A percentile compares a stretch with the other conserved stretches of the same genome.
Conservation (phyloP, 2,888 invertebrate species). For the Heliconius charithonia region DNA sequence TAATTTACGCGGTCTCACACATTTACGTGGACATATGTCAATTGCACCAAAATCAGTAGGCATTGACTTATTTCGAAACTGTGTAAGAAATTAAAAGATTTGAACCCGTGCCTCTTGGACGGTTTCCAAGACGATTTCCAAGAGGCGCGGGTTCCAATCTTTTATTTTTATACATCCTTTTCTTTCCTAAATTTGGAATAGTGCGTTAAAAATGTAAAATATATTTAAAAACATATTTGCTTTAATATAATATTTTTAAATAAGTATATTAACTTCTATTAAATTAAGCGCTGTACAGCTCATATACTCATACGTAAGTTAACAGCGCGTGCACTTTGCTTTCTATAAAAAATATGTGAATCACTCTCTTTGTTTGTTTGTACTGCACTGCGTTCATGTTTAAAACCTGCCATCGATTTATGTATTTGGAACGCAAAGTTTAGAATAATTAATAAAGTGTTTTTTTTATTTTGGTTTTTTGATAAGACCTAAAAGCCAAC, state of each 20-base stretch:
- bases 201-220: too few species aligned
- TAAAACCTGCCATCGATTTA: constrained; percentile 1
- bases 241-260: background rate
- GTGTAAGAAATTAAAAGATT: too few species aligned
- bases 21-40: background rate
- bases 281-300: background rate
- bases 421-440: background rate
- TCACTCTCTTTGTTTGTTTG: constrained; percentile 7
- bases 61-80: too few species aligned
- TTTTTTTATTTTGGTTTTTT: background rate
- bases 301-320: background rate
- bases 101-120: too few species aligned
- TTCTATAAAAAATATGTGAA: constrained; percentile 20
- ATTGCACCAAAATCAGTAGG: too few species aligned
- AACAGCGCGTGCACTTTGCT: background rate
- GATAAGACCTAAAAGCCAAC: background rate
- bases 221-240: too few species aligned
- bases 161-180: too few species aligned
- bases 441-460: background rate
- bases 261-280: background rate
- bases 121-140: too few species aligned
- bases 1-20: background rate
- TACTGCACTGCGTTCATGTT: background rate
- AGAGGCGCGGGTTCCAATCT: too few species aligned
- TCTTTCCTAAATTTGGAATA: too few species aligned